Evolutionary conservation across 2,888 invertebrate species (phyloP).

Genomic region (Apoderus coryli): DNA sequence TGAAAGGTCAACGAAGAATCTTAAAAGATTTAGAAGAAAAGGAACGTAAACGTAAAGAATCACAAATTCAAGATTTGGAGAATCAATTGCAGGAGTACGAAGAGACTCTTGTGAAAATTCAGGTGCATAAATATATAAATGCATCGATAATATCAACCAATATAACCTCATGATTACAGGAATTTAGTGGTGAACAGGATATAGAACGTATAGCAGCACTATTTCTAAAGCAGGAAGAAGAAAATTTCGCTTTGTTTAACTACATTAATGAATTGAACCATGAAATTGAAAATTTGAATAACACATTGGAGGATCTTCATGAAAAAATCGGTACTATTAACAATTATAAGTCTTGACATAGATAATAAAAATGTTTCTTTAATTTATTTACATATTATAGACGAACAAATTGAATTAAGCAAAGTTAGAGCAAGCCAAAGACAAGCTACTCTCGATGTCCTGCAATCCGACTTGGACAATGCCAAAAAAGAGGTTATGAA

Average conservation of each 20-base stretch:
- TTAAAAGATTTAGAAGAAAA: slow-evolving; percentile 61
- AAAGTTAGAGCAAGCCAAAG: slow-evolving; percentile 43
- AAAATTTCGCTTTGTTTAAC: slow-evolving; percentile 82
- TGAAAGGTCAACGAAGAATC: slow-evolving; percentile 65
- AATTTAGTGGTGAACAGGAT: slow-evolving; percentile 39
- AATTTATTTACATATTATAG: slow-evolving; percentile 29
- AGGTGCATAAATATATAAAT: slow-evolving; percentile 28
- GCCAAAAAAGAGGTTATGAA: slow-evolving; percentile 35
- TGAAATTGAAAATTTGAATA: slow-evolving; percentile 58
- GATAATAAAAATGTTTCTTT: not conserved
- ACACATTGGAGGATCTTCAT: slow-evolving; percentile 47
- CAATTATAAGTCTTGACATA: slow-evolving; percentile 4
- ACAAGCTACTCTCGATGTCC: slow-evolving; percentile 42
- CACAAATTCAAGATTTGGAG: slow-evolving; percentile 52
- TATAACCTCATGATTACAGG: slow-evolving; percentile 30
- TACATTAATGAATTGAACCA: slow-evolving; percentile 84
- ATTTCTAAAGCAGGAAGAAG: slow-evolving; percentile 74
- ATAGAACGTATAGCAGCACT: slow-evolving; percentile 55
- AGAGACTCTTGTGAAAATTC: slow-evolving; percentile 60
- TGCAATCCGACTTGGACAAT: slow-evolving; percentile 37
- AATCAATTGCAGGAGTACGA: slow-evolving; percentile 58
- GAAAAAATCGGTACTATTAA: slow-evolving; percentile 42
- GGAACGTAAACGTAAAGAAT: slow-evolving; percentile 53
- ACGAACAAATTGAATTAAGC: slow-evolving; percentile 45
- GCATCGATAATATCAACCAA: not conserved